phyloP scores from a whole-genome alignment of 2,797 vertebrate species.

The Chiroxiphia lanceolata region DNA sequence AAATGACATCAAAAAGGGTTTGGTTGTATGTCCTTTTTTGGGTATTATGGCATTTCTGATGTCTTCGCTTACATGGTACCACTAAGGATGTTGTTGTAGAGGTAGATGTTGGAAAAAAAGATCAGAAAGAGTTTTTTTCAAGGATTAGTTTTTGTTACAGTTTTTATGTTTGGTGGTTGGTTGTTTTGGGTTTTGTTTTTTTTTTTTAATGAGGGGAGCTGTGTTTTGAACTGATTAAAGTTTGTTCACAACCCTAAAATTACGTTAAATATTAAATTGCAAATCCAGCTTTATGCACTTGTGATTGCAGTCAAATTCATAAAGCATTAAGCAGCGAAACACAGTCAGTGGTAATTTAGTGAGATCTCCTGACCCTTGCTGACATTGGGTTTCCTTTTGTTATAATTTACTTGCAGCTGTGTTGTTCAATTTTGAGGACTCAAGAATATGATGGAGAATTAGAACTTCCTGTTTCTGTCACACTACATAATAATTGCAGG shows the following conservation, averaged over 20 bases:
- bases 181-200: not conserved
- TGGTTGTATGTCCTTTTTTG: not conserved
- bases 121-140: not conserved
- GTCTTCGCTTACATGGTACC: not conserved
- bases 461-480: slow-evolving; percentile 55
- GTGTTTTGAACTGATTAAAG: not conserved
- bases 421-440: slow-evolving; percentile 46
- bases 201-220: not conserved
- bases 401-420: slow-evolving; percentile 40
- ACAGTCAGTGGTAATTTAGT: slow-evolving; percentile 37
- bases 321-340: not conserved
- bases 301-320: not conserved
- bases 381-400: slow-evolving; percentile 37
- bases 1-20: not conserved
- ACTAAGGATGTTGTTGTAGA: not conserved
- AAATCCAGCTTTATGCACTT: slow-evolving; percentile 3
- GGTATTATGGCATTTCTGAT: not conserved
- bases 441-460: slow-evolving; percentile 52
- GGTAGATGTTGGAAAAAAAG: not conserved
- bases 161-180: not conserved
- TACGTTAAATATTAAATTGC: slow-evolving; percentile 5
- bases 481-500: slow-evolving; percentile 42
- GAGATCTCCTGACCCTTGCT: slow-evolving; percentile 46
- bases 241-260: not conserved
- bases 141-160: not conserved